Percentiles rank a stretch among this genome's conserved stretches.
phyloP scores from a whole-genome alignment of 2,888 invertebrate genomes.

The Ceramica pisi region DNA sequence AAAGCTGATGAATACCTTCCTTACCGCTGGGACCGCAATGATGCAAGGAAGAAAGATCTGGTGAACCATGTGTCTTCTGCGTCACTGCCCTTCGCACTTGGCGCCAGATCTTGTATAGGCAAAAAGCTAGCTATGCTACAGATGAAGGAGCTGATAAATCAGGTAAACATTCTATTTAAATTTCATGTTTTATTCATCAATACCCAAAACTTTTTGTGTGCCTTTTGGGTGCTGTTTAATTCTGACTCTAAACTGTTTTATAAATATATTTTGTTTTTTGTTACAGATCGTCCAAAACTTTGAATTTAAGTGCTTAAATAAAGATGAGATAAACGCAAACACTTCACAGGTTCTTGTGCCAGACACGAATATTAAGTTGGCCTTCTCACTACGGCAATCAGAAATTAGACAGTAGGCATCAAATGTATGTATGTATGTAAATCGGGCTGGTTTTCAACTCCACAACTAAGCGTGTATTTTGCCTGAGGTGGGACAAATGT shows the following conservation, averaged over 20 bases:
- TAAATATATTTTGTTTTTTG: conserved; percentile 12
- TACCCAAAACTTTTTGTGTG: background rate
- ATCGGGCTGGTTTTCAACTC: too few species aligned
- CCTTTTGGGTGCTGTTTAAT: conserved; percentile 1
- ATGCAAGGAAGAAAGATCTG: conserved; percentile 82
- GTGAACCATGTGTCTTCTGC: conserved; percentile 92
- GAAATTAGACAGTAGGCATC: background rate
- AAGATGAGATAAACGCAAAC: conserved; percentile 85
- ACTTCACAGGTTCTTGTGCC: conserved; percentile 91
- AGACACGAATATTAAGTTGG: conserved; percentile 85
- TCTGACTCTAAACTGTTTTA: background rate
- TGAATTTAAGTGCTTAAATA: conserved; percentile 87
- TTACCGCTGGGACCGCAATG: conserved; percentile 93
- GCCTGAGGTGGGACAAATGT: too few species aligned
- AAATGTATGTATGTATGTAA: too few species aligned
- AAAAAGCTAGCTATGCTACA: conserved; percentile 95
- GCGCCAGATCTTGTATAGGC: conserved; percentile 96
- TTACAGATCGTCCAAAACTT: conserved; percentile 90
- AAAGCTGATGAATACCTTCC: conserved; percentile 93
- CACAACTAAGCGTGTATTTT: too few species aligned
- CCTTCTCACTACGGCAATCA: conserved; percentile 68
- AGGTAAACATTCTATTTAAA: conserved; percentile 85
- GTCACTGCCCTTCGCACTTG: conserved; percentile 95
- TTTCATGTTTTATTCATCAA: conserved; percentile 37
- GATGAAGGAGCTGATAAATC: conserved; percentile 92